phyloP scores from a whole-genome alignment of 2,797 vertebrate species.

The Semaprochilodus insignis region DNA sequence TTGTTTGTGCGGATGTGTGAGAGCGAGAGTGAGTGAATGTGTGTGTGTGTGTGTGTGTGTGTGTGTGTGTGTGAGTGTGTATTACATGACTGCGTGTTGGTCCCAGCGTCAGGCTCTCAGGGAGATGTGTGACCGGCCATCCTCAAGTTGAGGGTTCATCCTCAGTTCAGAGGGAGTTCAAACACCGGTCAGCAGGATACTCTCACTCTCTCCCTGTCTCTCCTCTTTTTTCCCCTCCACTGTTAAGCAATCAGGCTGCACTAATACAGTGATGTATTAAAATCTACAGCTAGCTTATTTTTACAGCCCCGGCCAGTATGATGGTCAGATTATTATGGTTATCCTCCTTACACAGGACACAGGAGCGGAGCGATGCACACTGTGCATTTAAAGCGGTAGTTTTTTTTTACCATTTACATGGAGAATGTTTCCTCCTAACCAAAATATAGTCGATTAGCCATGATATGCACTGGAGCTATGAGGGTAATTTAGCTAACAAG shows the following conservation, averaged over 20 bases:
- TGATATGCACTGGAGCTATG: background rate
- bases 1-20: conserved; percentile 46
- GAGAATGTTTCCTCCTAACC: background rate
- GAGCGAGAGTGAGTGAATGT: conserved; percentile 26
- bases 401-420: background rate
- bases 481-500: background rate
- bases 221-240: conserved; percentile 47
- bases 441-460: background rate
- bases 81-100: conserved; percentile 57
- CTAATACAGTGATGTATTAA: conserved; percentile 52
- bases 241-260: conserved; percentile 51
- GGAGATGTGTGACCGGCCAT: conserved; percentile 77
- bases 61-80: conserved; percentile 37
- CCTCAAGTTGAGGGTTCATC: conserved; percentile 84
- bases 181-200: conserved; percentile 76
- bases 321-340: conserved; percentile 18
- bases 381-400: background rate
- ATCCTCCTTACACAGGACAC: background rate
- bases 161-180: conserved; percentile 83
- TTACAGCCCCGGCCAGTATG: conserved; percentile 24
- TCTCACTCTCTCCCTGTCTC: conserved; percentile 43
- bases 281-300: conserved; percentile 54
- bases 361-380: background rate
- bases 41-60: conserved; percentile 15
- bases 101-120: conserved; percentile 74